Conservation (phyloP, 2,113 vertebrate species). For the Hipposideros armiger region DNA sequence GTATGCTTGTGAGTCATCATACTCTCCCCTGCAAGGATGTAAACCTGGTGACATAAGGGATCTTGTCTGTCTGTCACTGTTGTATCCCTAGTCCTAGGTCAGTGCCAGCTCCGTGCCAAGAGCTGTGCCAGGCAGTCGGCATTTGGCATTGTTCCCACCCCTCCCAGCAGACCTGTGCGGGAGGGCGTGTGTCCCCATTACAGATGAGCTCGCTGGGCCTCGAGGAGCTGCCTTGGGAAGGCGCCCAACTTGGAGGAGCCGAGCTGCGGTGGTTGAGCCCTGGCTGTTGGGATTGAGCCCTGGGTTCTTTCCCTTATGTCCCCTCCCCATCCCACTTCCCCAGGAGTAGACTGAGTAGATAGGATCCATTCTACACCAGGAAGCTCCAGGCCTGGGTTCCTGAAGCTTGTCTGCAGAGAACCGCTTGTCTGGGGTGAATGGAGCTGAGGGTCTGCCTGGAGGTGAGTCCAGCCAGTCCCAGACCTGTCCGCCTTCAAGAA, state of each 20-base stretch:
- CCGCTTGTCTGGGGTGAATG: not conserved
- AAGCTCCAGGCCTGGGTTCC: not conserved
- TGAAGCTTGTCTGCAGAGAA: not conserved
- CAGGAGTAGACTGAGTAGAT: not conserved
- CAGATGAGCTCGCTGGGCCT: not conserved
- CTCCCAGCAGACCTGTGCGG: not conserved
- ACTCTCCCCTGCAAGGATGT: not conserved
- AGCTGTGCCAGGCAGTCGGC: not conserved
- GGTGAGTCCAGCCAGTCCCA: not conserved
- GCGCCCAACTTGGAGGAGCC: not conserved
- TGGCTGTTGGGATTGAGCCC: not conserved
- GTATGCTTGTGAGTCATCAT: not conserved
- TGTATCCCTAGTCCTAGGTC: not conserved
- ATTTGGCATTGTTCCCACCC: fast-evolving
- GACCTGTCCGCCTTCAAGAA: not conserved
- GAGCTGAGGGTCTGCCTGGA: not conserved
- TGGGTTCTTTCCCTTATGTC: not conserved
- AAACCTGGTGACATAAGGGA: not conserved
- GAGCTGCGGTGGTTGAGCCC: not conserved
- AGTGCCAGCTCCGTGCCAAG: not conserved
- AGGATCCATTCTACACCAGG: not conserved
- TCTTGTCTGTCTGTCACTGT: not conserved
- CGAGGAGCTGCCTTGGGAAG: not conserved
- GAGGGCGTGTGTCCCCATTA: no score
- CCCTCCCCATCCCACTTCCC: not conserved